Base-by-base conservation (phyloP, 2,888 invertebrate species). In the Aleiodes leptofemur region DNA sequence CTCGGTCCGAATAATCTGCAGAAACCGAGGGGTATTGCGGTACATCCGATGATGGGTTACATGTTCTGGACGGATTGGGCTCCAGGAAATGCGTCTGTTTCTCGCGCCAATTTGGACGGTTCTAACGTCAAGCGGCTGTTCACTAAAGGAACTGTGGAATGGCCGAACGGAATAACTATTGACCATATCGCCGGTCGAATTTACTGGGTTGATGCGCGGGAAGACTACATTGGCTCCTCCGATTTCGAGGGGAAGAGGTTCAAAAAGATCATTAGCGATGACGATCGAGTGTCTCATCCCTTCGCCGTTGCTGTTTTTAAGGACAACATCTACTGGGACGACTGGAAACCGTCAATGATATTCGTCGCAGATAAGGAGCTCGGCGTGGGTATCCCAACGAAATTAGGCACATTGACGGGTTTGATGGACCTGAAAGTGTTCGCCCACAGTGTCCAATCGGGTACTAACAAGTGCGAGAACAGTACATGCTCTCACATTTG, bases 61-160 rank as follows among this genome's bases (percentile, higher is more conserved):
- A 90, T 95, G 88, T 97, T 95, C 87, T 96, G 96, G 96, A 96
- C 96, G 0, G 97, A 97, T 86, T 97, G 96, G 96, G 95, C 95
- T 4, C 91, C 92, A 3, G 91, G 91, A n/a, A 92, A 92, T 79
- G 96, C 97, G 0, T 94, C 95, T 0, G 93, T 97, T 7, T 95
- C 94, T 7, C 91, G 96, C 70, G 94, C 96, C 0, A 94, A 95
- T 85, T 91, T 97, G 78, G 96, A 97, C 86, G 97, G 97, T 0
- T 91, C 91, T 0, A 91, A 95, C 77, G 92, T 93, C 0, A 92
- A 91, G 81, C 92, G 91, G 78, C 87, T 96, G 73, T 94, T 95
- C 82, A 91, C 91, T 0, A 92, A 92, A 74, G 79, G 82, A 8
- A 90, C 91, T 61, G 95, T 97, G 0, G 93, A 94, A 80, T 96